phyloP scores from a whole-genome alignment of 2,888 invertebrate genomes.

The Yponomeuta plumbellus region DNA sequence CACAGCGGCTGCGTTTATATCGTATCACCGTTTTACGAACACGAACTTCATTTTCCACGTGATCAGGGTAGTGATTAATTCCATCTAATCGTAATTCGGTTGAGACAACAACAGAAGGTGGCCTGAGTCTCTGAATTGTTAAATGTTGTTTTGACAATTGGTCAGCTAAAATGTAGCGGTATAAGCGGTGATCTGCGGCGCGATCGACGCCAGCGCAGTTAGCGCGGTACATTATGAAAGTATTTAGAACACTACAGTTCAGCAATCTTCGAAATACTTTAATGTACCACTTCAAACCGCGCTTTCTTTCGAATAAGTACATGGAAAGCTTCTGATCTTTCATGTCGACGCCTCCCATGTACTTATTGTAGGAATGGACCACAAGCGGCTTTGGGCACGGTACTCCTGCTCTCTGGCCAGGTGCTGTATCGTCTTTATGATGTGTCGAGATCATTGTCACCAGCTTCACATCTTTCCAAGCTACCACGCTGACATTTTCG shows the following conservation, averaged over 20 bases:
- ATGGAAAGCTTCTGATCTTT: constrained; percentile 15
- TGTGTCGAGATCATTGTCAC: constrained; percentile 15
- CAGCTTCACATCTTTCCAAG: constrained; percentile 15
- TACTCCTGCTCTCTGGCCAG: constrained; percentile 11
- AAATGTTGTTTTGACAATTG: constrained; percentile 10
- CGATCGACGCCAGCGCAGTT: not conserved
- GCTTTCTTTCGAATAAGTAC: constrained; percentile 19
- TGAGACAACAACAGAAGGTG: not conserved
- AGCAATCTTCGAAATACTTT: constrained; percentile 18
- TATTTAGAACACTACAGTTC: constrained; percentile 17
- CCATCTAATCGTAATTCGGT: not conserved
- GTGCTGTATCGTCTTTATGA: constrained; percentile 10
- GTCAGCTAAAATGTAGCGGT: constrained; percentile 17
- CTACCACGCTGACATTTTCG: constrained; percentile 12
- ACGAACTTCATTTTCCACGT: not conserved
- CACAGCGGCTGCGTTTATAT: constrained; percentile 15
- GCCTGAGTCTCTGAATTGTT: not conserved
- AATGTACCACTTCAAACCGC: constrained; percentile 19
- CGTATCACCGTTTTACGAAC: too few species aligned
- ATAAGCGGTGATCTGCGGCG: constrained; percentile 17
- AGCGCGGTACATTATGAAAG: constrained; percentile 19
- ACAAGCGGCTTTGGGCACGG: not conserved
- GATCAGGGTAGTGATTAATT: constrained; percentile 15
- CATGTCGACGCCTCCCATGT: constrained; percentile 14
- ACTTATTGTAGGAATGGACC: constrained; percentile 15